phyloP scores from a whole-genome alignment of 2,797 vertebrate genomes.

The Leptodactylus fallax region DNA sequence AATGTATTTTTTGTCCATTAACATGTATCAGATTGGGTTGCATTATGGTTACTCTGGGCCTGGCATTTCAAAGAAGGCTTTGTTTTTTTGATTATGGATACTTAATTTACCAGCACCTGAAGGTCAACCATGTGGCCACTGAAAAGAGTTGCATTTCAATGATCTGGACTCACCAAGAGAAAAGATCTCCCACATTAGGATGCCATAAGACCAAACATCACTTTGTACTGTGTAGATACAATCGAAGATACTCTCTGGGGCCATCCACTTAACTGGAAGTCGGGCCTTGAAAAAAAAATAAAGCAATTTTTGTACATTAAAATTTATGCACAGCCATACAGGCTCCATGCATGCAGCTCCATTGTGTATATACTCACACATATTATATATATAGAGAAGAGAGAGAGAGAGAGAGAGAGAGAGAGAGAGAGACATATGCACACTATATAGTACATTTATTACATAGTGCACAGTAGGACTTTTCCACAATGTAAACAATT shows the following conservation, averaged over 20 bases:
- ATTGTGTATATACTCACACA: too few relatives aligned
- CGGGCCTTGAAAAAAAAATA: conserved; percentile 82
- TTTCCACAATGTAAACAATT: background rate
- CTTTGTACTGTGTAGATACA: conserved; percentile 97
- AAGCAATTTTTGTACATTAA: background rate
- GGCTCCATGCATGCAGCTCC: background rate
- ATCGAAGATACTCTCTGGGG: conserved; percentile 97
- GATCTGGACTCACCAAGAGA: conserved; percentile 86
- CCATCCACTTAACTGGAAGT: conserved; percentile 99
- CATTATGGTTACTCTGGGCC: background rate
- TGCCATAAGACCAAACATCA: conserved; percentile 98
- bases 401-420: too few relatives aligned
- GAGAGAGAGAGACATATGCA: too few relatives aligned
- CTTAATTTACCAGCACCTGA: background rate
- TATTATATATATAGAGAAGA: too few relatives aligned
- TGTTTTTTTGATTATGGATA: background rate
- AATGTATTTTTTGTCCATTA: too few relatives aligned
- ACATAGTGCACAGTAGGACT: background rate
- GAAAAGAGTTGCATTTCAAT: background rate
- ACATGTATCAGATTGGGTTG: background rate
- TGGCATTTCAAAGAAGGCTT: background rate
- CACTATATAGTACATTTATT: too few relatives aligned
- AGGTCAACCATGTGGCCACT: background rate
- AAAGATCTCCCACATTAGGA: conserved; percentile 98
- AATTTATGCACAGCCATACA: background rate